phyloP scores from a whole-genome alignment of 2,113 vertebrate genomes.

The Antechinus stuartii region DNA sequence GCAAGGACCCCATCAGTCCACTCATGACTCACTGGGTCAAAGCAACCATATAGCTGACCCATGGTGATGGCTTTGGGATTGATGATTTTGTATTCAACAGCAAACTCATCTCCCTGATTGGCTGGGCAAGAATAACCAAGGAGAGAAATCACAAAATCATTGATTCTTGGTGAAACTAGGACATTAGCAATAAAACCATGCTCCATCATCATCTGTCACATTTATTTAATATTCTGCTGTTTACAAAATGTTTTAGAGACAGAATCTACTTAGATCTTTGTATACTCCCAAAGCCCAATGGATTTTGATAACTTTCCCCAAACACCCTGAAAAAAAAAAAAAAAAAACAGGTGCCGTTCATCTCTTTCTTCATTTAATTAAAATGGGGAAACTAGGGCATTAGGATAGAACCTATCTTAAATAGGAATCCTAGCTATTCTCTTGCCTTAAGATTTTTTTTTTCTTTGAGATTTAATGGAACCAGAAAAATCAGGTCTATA shows the following conservation, averaged over 20 bases:
- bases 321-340: constrained; percentile 14
- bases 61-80: constrained; percentile 96
- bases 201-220: neutral
- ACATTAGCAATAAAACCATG: constrained; percentile 14
- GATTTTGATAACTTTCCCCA: neutral
- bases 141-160: constrained; percentile 21
- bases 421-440: neutral
- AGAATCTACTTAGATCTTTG: neutral
- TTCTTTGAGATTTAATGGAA: neutral
- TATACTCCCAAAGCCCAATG: neutral
- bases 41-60: constrained; percentile 94
- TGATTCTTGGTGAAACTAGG: constrained; percentile 16
- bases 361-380: neutral
- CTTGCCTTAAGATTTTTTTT: neutral
- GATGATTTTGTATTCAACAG: constrained; percentile 90
- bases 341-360: neutral
- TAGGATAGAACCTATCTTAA: neutral
- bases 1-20: constrained; percentile 94
- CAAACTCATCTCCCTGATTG: constrained; percentile 90
- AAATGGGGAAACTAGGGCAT: constrained; percentile 1
- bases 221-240: neutral
- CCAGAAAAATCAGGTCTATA: neutral
- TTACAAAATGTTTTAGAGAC: neutral
- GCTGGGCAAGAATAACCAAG: constrained; percentile 79
- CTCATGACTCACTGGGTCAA: constrained; percentile 93